A percentile compares a stretch with the other conserved stretches of the same genome.
Conservation (phyloP, 2,113 vertebrate genomes). For the Amia ocellicauda region DNA sequence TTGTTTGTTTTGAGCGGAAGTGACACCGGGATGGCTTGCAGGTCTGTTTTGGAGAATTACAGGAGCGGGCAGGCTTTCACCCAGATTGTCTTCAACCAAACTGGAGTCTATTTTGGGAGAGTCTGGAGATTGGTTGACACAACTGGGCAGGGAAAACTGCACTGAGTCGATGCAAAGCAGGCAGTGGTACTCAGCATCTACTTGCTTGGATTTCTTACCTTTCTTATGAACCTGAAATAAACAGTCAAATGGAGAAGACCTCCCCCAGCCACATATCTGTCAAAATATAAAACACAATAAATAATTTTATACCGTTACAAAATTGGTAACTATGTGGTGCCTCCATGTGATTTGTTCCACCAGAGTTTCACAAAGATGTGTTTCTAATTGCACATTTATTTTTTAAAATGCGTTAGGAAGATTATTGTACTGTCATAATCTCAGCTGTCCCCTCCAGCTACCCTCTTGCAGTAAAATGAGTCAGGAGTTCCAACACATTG, state of each 20-base stretch:
- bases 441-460: too few species aligned
- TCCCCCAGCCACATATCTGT: constrained; percentile 74
- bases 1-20: constrained; percentile 27
- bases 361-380: too few species aligned
- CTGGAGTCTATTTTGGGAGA: neutral
- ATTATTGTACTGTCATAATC: too few species aligned
- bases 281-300: constrained; percentile 20
- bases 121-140: constrained; percentile 14
- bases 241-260: constrained; percentile 53
- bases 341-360: too few species aligned
- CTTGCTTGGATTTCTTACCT: constrained; percentile 44
- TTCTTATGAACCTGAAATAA: constrained; percentile 57
- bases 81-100: neutral
- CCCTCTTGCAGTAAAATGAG: too few species aligned
- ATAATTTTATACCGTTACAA: too few species aligned
- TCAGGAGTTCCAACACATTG: too few species aligned
- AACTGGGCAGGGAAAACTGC: constrained; percentile 19
- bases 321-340: too few species aligned
- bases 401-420: too few species aligned
- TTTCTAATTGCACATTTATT: too few species aligned
- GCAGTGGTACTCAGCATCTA: constrained; percentile 35
- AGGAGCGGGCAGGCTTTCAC: neutral
- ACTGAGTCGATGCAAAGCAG: constrained; percentile 45
- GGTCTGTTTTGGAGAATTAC: constrained; percentile 6
- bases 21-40: neutral